Evolutionary conservation across 2,797 vertebrate species (phyloP).

Genomic region (Acestrorhynchus altus): DNA sequence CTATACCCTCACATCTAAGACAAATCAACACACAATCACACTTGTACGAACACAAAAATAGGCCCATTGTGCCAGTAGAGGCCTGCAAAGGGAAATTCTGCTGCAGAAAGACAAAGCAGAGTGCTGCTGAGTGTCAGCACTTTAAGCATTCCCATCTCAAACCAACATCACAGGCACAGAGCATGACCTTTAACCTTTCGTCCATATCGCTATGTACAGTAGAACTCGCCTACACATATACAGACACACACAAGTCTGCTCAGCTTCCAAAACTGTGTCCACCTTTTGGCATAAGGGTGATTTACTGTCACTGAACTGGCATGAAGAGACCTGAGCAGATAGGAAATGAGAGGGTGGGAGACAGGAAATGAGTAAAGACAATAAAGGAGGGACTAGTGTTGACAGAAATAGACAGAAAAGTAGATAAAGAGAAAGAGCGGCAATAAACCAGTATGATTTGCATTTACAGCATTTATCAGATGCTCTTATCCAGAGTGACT

Average conservation of each 20-base stretch:
- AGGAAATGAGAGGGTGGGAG: slow-evolving; percentile 70
- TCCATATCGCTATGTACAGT: slow-evolving; percentile 6
- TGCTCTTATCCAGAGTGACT: too few species aligned
- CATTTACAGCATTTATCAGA: too few species aligned
- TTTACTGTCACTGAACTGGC: slow-evolving; percentile 14
- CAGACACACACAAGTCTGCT: not conserved
- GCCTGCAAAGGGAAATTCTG: slow-evolving; percentile 41
- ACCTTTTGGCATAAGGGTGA: slow-evolving; percentile 15
- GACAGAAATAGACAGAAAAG: not conserved
- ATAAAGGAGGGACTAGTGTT: slow-evolving; percentile 23
- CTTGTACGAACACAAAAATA: slow-evolving; percentile 12
- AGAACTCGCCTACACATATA: not conserved
- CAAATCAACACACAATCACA: slow-evolving; percentile 5
- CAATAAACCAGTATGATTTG: not conserved
- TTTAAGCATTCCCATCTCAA: slow-evolving; percentile 24
- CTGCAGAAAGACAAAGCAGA: slow-evolving; percentile 32
- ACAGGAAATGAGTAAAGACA: slow-evolving; percentile 66
- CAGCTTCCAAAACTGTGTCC: not conserved
- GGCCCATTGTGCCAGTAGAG: slow-evolving; percentile 1
- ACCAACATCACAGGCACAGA: slow-evolving; percentile 19
- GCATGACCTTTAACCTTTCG: slow-evolving; percentile 33
- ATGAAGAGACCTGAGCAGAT: slow-evolving; percentile 31
- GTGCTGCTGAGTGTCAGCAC: slow-evolving; percentile 33
- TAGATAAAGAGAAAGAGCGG: not conserved
- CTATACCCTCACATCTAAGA: not conserved